phyloP scores from a whole-genome alignment of 2,888 invertebrate species.

The Amitus sp. region DNA sequence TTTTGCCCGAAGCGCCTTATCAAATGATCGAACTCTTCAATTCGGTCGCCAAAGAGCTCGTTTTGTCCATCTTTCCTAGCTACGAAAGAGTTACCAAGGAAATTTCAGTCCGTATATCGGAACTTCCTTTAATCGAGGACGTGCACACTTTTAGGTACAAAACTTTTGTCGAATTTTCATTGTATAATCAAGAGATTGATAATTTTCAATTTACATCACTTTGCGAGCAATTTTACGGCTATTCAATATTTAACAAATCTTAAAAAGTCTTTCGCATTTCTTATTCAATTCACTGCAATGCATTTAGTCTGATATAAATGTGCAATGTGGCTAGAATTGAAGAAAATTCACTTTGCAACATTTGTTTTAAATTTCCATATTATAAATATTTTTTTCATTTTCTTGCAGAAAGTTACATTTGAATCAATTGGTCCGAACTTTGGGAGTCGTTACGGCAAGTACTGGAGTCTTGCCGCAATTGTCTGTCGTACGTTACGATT shows the following conservation, averaged over 20 bases:
- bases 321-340: too few species aligned
- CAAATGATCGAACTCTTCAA: constrained; percentile 98
- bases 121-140: constrained; percentile 95
- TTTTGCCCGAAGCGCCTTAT: constrained; percentile 95
- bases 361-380: too few species aligned
- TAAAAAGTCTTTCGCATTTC: too few species aligned
- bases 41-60: constrained; percentile 92
- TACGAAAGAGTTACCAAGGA: constrained; percentile 94
- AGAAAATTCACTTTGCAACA: too few species aligned
- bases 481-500: constrained; percentile 96
- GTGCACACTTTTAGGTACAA: constrained; percentile 83
- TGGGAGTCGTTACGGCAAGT: constrained; percentile 95
- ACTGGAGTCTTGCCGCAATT: constrained; percentile 96
- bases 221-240: too few species aligned
- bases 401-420: constrained; percentile 79
- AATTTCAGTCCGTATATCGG: constrained; percentile 94
- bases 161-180: too few species aligned
- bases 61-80: constrained; percentile 92
- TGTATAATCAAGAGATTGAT: constrained; percentile 4
- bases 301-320: too few species aligned
- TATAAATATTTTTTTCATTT: too few species aligned
- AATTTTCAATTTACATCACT: too few species aligned
- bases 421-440: constrained; percentile 92
- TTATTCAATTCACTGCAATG: too few species aligned
- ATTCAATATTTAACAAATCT: too few species aligned